Base-by-base conservation (phyloP, 2,113 vertebrate species). In the Aphelocoma coerulescens region DNA sequence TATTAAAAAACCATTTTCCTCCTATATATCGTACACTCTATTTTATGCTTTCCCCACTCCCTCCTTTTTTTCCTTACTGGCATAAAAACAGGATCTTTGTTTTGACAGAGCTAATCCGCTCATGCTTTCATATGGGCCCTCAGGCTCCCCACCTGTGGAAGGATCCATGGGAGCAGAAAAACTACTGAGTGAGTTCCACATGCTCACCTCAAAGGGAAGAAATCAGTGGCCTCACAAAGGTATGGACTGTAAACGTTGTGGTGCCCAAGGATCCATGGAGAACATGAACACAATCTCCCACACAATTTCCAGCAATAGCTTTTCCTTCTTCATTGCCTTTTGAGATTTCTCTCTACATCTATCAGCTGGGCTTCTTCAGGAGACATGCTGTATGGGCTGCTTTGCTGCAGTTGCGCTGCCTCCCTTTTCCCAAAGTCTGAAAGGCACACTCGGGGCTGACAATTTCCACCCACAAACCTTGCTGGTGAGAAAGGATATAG, bases 51-150 rank as follows among this genome's bases (percentile, higher is more conserved):
- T 94, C 46, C 54, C 61, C 41, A 17, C 62, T 93, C 71, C 54
- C 44, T 92, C 35, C 27, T 88, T 85, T 91, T 93, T 96, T 94
- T 13, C 39, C 76, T 91, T 85, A 89, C 77, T 94, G 96, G 93
- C 82, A 92, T 16, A 11, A 94, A 96, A 91, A 9, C 65, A 72
- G 85, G 73, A 75, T 91, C 87, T 85, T 91, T 95, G 71, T 94
- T 97, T 96, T 97, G 89, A 96, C 93, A 95, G 79, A 92, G 54
- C 54, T 95, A 88, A 97, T 96, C 91, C 1, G 1, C 73, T 94
- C 61, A 13, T 92, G 72, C 87, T 92, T 96, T 95, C 85, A 20
- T 63, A 89, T 1, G 16, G 92, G 85, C 88, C 93, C 79, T 93
- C 33, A 4, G 94, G 95, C 91, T 95, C 62, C 37, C 65, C 93